These are phyloP conservation scores for Chirona hameri DNA, from an alignment of 2,888 invertebrate genomes.

Conservation along the genomic window DNA sequence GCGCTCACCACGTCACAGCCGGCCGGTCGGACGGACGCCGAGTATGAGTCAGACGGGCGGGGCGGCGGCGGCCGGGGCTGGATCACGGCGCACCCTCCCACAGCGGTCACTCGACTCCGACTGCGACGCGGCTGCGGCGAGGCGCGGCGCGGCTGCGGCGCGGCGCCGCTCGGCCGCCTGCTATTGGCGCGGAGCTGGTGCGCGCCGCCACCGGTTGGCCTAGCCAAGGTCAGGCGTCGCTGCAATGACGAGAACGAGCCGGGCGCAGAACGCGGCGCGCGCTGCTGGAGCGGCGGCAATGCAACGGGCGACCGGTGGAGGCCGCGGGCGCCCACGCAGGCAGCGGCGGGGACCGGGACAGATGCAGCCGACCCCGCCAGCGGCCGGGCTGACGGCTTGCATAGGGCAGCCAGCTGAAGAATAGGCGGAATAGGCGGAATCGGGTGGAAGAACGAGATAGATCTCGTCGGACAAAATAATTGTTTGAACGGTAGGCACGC, in stretches of 20 bases:
- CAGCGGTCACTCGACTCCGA: background rate
- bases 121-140: background rate
- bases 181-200: background rate
- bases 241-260: too few species aligned
- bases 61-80: conserved; percentile 4
- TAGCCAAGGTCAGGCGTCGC: background rate
- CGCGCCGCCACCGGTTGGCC: background rate
- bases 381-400: too few species aligned
- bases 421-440: too few species aligned
- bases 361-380: too few species aligned
- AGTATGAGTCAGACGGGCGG: background rate
- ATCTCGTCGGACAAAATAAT: too few species aligned
- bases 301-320: background rate
- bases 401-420: too few species aligned
- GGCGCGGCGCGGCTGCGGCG: background rate
- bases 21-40: too few species aligned
- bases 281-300: background rate
- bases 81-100: background rate
- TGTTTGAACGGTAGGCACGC: too few species aligned
- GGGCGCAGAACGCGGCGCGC: too few species aligned
- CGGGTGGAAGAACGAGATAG: too few species aligned
- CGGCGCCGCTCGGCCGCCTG: background rate
- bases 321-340: background rate
- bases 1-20: too few species aligned
- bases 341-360: background rate